These are phyloP conservation scores for Leptatherina wallacei DNA, from an alignment of 2,797 vertebrate species.

Conservation along the genomic window DNA sequence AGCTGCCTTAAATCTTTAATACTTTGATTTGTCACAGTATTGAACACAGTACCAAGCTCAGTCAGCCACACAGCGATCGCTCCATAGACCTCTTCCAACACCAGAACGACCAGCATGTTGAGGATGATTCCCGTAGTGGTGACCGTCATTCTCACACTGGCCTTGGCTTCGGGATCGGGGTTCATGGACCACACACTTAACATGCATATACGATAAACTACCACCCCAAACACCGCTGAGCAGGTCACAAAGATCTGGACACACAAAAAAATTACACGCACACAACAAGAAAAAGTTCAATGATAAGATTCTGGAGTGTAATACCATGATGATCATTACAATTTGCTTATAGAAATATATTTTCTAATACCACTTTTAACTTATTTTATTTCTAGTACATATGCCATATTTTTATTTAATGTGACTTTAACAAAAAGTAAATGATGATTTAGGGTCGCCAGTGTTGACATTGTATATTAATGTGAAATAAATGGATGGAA, in stretches of 20 bases:
- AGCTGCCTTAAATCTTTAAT: not conserved
- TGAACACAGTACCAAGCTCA: conserved; percentile 87
- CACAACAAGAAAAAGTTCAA: conserved; percentile 5
- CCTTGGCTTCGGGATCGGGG: conserved; percentile 86
- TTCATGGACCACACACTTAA: conserved; percentile 93
- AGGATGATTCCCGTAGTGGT: conserved; percentile 96
- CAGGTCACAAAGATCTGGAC: conserved; percentile 91
- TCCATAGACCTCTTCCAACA: conserved; percentile 96
- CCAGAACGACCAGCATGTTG: conserved; percentile 94
- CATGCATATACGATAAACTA: conserved; percentile 92
- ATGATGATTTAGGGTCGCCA: not conserved
- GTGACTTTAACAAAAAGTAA: not conserved
- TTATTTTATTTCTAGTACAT: not conserved
- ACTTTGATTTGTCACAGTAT: conserved; percentile 2
- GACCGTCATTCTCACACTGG: conserved; percentile 92
- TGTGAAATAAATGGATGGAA: not conserved
- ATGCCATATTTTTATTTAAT: not conserved
- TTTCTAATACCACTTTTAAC: not conserved
- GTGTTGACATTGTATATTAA: not conserved
- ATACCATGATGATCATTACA: not conserved
- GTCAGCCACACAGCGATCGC: conserved; percentile 95
- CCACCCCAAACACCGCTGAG: conserved; percentile 93
- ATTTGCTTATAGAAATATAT: not conserved
- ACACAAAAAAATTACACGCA: conserved; percentile 7
- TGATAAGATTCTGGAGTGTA: not conserved